Percentiles rank a stretch among this genome's conserved stretches.
These are phyloP conservation scores for Dipodomys merriami DNA, from an alignment of 2,113 vertebrate species.

Conservation along the genomic window DNA sequence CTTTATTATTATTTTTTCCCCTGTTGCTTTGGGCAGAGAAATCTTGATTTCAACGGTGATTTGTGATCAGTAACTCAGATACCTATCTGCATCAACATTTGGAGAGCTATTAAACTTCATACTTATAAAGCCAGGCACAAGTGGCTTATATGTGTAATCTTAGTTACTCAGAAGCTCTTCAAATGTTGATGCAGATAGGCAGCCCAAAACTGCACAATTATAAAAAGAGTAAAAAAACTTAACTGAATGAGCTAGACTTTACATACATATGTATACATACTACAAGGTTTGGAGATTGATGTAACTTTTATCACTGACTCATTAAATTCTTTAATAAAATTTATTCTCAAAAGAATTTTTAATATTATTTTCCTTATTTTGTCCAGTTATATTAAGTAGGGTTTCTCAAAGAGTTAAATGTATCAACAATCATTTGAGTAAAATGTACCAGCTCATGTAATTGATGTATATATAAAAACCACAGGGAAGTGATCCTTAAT, in stretches of 20 bases:
- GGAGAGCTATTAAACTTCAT: not conserved
- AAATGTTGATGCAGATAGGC: too few species aligned
- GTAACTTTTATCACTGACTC: not conserved
- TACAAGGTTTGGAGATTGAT: not conserved
- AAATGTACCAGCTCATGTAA: not conserved
- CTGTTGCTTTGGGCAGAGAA: not conserved
- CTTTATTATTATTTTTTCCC: not conserved
- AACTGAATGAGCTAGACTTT: not conserved
- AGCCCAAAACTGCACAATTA: too few species aligned
- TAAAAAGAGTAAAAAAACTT: slow-evolving; percentile 7
- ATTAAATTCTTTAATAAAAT: slow-evolving; percentile 13
- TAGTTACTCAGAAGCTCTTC: too few species aligned
- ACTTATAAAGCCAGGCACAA: not conserved
- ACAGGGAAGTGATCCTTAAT: not conserved
- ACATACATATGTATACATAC: not conserved
- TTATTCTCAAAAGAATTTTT: not conserved
- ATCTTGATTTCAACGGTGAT: not conserved
- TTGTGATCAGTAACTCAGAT: not conserved
- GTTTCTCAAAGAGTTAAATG: not conserved
- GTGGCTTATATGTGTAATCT: too few species aligned
- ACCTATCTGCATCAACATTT: not conserved
- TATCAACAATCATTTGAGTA: not conserved
- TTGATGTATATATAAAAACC: not conserved
- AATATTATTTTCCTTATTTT: not conserved
- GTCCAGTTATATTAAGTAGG: not conserved